Percentiles rank a stretch among this genome's conserved stretches.
These are phyloP conservation scores for Cossypha caffra DNA, from an alignment of 2,797 vertebrate species.

Conservation along the genomic window DNA sequence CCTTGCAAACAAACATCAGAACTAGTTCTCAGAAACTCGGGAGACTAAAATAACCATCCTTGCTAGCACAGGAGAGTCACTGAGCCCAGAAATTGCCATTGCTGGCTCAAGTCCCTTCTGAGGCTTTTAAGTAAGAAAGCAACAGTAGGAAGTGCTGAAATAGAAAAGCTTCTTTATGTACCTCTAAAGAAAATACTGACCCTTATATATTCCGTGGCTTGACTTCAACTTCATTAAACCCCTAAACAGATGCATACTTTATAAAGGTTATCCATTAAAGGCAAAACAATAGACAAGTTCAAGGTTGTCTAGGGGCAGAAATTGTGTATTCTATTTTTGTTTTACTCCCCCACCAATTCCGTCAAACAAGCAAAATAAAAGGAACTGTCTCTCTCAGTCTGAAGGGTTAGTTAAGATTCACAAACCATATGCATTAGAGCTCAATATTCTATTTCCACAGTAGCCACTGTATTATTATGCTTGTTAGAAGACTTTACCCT, in stretches of 20 bases:
- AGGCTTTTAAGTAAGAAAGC: neutral
- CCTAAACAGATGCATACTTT: constrained; percentile 18
- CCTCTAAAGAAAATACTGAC: constrained; percentile 14
- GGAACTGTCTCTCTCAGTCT: neutral
- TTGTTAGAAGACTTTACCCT: constrained; percentile 36
- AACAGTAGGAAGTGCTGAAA: constrained; percentile 4
- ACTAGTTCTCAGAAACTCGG: neutral
- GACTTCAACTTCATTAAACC: constrained; percentile 33
- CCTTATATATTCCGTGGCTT: neutral
- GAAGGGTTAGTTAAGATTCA: constrained; percentile 45
- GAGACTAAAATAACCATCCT: constrained; percentile 15
- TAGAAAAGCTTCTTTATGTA: neutral
- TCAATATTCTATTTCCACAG: constrained; percentile 39
- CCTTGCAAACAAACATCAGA: constrained; percentile 45
- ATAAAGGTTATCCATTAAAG: constrained; percentile 32
- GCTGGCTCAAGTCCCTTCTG: neutral
- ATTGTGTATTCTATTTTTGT: neutral
- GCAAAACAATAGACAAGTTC: constrained; percentile 37
- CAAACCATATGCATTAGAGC: constrained; percentile 14
- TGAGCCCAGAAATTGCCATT: neutral
- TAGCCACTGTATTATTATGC: constrained; percentile 19
- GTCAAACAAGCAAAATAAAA: constrained; percentile 49
- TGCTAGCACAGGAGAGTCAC: neutral
- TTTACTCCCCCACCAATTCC: neutral
- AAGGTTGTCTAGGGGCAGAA: constrained; percentile 35